Percentiles rank a stretch among this genome's conserved stretches.
Conservation (phyloP, 2,113 vertebrate genomes). For the Bos javanicus region DNA sequence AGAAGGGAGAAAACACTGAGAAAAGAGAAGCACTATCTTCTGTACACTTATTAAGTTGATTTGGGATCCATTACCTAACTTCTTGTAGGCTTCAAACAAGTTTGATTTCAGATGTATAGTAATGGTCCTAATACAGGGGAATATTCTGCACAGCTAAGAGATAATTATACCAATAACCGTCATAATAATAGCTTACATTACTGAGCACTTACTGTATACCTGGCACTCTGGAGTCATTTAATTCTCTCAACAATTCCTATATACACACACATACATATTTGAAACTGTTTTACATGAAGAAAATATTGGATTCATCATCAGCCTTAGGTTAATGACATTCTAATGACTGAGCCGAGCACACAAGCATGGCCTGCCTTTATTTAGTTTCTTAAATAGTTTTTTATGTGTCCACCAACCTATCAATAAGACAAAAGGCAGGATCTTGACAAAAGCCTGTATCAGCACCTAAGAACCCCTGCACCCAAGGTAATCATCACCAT, state of each 20-base stretch:
- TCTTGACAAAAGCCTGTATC: neutral
- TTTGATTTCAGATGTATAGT: neutral
- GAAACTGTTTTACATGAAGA: neutral
- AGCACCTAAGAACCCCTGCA: neutral
- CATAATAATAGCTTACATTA: neutral
- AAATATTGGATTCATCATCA: neutral
- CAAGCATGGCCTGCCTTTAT: neutral
- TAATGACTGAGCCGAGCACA: neutral
- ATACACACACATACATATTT: neutral
- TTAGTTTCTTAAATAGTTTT: neutral
- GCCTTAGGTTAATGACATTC: neutral
- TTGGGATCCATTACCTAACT: neutral
- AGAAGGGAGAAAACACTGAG: neutral
- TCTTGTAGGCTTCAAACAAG: neutral
- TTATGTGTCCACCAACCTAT: neutral
- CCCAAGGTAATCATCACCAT: neutral
- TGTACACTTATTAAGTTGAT: rapidly evolving
- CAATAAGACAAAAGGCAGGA: neutral
- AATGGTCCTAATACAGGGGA: neutral
- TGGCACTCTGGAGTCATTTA: neutral
- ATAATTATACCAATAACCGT: neutral
- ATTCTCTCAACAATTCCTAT: neutral
- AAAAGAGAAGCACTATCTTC: neutral
- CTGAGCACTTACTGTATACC: neutral
- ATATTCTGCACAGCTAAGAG: neutral